phyloP scores from a whole-genome alignment of 2,888 invertebrate genomes.

The Lithodes maja region DNA sequence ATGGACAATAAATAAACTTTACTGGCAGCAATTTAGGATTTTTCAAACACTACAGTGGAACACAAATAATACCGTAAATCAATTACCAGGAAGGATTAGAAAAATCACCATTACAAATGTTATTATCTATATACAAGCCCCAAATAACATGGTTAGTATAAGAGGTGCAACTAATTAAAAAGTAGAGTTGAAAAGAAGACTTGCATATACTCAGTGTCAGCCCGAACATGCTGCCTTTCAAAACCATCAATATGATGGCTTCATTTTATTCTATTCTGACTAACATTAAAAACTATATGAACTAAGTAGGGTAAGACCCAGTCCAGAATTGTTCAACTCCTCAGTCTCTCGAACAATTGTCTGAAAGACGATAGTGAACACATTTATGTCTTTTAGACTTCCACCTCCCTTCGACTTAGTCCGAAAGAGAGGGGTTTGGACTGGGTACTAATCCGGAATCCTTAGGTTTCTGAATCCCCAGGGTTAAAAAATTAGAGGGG shows the following conservation, averaged over 20 bases:
- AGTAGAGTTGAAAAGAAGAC: not conserved
- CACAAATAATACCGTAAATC: not conserved
- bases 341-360: too few species aligned
- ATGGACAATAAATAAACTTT: slow-evolving; percentile 1
- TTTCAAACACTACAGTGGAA: not conserved
- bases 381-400: too few species aligned
- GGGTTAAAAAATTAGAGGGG: too few species aligned
- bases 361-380: too few species aligned
- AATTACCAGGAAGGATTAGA: not conserved
- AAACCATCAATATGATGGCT: not conserved
- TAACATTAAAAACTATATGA: too few species aligned
- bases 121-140: not conserved
- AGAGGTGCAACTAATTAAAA: not conserved
- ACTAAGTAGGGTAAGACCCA: too few species aligned
- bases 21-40: not conserved
- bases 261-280: too few species aligned
- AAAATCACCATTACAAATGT: not conserved
- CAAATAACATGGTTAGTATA: not conserved
- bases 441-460: too few species aligned
- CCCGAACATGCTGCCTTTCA: not conserved
- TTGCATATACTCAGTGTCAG: not conserved
- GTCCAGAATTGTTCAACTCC: too few species aligned
- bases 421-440: too few species aligned
- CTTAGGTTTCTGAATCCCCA: too few species aligned
- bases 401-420: too few species aligned